Evolutionary conservation across 2,113 vertebrate species (phyloP).

Genomic region (Psilopsiagon aymara): DNA sequence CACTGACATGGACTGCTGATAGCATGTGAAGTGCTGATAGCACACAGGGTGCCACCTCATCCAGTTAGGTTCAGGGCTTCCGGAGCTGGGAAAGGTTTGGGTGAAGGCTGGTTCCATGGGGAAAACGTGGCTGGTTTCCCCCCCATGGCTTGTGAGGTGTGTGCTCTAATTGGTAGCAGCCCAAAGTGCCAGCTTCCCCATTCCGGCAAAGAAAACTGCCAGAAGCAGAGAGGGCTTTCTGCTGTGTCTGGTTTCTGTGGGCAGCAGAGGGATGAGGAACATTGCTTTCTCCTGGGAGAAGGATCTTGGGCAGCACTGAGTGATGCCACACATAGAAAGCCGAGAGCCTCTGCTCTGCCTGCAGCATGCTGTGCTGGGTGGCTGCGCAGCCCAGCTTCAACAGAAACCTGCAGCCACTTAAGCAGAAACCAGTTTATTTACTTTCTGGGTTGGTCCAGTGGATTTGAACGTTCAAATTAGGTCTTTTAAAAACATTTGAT

Average conservation of each 20-base stretch:
- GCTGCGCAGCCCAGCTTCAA: neutral
- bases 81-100: neutral
- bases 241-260: constrained; percentile 1
- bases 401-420: neutral
- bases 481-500: neutral
- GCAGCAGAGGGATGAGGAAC: neutral
- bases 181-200: neutral
- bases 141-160: neutral
- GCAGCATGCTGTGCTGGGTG: neutral
- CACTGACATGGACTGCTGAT: neutral
- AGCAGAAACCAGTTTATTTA: neutral
- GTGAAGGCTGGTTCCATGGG: neutral
- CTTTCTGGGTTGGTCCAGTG: neutral
- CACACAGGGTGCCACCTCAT: neutral
- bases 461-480: neutral
- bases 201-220: neutral
- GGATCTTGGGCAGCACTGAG: neutral
- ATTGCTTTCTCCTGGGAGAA: neutral
- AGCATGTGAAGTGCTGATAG: neutral
- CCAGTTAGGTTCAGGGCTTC: neutral
- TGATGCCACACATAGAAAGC: rapidly evolving
- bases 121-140: neutral
- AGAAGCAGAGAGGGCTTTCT: neutral
- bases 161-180: neutral
- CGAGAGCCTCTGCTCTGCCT: neutral